phyloP scores from a whole-genome alignment of 2,113 vertebrate genomes.

The Chauna torquata region DNA sequence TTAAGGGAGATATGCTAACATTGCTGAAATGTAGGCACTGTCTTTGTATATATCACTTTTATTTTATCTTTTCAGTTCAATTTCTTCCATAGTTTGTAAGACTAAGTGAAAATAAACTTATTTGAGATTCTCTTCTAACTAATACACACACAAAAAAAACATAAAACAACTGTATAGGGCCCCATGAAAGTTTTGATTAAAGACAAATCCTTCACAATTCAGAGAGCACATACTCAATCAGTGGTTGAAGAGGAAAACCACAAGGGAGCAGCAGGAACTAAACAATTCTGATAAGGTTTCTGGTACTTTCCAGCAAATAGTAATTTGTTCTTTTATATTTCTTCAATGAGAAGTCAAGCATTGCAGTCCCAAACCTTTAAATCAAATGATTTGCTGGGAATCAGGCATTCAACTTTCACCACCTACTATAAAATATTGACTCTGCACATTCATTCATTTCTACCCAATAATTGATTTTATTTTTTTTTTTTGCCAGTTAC shows the following conservation, averaged over 20 bases:
- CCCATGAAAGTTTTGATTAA: constrained; percentile 60
- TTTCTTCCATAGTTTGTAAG: background rate
- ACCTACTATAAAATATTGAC: constrained; percentile 51
- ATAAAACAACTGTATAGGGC: background rate
- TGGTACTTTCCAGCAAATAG: constrained; percentile 54
- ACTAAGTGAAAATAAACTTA: constrained; percentile 1
- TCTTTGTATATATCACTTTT: background rate
- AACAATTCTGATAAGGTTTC: constrained; percentile 64
- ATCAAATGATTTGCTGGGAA: constrained; percentile 64
- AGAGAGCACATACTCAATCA: constrained; percentile 57
- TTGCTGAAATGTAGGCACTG: background rate
- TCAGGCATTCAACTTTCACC: constrained; percentile 41
- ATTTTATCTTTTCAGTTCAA: constrained; percentile 20
- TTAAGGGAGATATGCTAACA: background rate
- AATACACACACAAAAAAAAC: background rate
- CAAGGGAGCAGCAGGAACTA: constrained; percentile 51
- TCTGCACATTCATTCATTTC: constrained; percentile 37
- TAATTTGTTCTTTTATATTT: constrained; percentile 67
- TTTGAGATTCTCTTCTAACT: background rate
- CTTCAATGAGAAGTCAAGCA: constrained; percentile 59
- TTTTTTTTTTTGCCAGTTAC: background rate
- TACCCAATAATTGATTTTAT: constrained; percentile 27
- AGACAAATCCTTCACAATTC: constrained; percentile 65
- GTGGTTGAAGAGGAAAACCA: constrained; percentile 45
- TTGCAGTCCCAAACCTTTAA: constrained; percentile 57